Percentiles rank a stretch among this genome's conserved stretches.
Conservation (phyloP, 35 echinoderm and acorn worm genomes). For the Strongylocentrotus purpuratus region DNA sequence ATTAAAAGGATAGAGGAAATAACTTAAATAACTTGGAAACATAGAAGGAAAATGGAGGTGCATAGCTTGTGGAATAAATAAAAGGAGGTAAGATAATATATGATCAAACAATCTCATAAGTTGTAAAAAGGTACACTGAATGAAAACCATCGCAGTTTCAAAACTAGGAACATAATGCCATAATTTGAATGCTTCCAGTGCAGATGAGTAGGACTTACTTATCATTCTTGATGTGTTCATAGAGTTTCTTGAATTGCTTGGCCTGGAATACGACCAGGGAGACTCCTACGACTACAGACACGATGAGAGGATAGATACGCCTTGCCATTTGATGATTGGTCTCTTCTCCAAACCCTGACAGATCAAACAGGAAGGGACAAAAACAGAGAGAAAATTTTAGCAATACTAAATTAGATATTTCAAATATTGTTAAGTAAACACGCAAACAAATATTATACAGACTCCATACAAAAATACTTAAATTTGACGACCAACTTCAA, state of each 20-base stretch:
- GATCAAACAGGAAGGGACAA: slow-evolving; percentile 73
- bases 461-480: too few species aligned
- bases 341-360: slow-evolving; percentile 80
- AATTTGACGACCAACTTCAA: too few species aligned
- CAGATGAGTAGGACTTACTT: slow-evolving; percentile 70
- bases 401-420: too few species aligned
- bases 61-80: background rate
- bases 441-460: too few species aligned
- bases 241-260: slow-evolving; percentile 93
- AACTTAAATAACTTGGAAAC: background rate
- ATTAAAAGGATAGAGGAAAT: background rate
- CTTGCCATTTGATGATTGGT: slow-evolving; percentile 63
- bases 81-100: background rate
- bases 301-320: slow-evolving; percentile 80
- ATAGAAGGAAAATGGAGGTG: background rate
- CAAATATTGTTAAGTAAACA: too few species aligned
- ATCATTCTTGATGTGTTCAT: slow-evolving; percentile 99
- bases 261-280: slow-evolving; percentile 83
- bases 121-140: background rate
- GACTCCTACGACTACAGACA: slow-evolving; percentile 58
- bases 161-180: background rate
- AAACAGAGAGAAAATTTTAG: slow-evolving; percentile 58
- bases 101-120: background rate
- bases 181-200: background rate
- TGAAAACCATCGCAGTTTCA: background rate